phyloP scores from a whole-genome alignment of 2,797 vertebrate species.

The Lepilemur septentrionalis region DNA sequence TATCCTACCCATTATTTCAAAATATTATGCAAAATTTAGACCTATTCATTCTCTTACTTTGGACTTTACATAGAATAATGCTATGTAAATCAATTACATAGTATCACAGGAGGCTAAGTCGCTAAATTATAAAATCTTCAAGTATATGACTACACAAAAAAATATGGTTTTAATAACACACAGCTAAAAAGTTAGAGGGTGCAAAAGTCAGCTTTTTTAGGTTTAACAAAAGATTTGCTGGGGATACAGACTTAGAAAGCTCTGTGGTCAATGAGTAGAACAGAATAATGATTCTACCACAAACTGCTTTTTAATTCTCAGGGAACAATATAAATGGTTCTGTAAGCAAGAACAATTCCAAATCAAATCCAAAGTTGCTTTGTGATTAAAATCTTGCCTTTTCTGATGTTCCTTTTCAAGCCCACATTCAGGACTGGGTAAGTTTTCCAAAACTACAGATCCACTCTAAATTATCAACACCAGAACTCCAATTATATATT shows the following conservation, averaged over 20 bases:
- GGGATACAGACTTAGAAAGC: background rate
- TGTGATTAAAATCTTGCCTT: background rate
- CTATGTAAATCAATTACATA: background rate
- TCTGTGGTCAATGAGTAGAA: too few species aligned
- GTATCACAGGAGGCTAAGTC: background rate
- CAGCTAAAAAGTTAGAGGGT: background rate
- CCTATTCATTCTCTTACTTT: background rate
- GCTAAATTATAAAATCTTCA: background rate
- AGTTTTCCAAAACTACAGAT: background rate
- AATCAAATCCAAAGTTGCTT: background rate
- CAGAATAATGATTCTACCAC: background rate
- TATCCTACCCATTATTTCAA: background rate
- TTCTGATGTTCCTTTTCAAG: background rate
- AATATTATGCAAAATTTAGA: constrained; percentile 6
- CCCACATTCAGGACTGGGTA: background rate
- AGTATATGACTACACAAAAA: background rate
- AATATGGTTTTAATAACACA: background rate
- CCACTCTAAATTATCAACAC: background rate
- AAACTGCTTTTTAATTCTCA: background rate
- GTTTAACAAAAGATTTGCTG: background rate
- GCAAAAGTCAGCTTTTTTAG: background rate
- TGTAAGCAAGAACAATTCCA: background rate
- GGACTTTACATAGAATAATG: background rate
- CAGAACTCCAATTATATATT: background rate
- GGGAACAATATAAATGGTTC: background rate